Evolutionary conservation across 1,140 invertebrate genomes (phyloP).

Genomic region (Drosophila miranda): DNA sequence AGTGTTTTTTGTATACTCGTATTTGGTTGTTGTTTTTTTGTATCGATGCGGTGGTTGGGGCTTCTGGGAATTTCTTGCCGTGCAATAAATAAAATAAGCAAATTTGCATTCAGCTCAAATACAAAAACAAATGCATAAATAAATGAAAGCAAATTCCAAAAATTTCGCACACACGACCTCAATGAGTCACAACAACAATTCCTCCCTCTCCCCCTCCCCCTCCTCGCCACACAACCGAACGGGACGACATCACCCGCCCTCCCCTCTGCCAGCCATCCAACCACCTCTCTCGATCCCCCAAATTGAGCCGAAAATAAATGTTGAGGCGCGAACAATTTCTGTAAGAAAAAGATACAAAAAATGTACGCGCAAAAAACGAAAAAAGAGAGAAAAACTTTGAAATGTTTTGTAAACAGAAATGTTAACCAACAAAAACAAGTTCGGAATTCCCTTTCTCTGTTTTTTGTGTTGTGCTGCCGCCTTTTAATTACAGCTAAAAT

Average conservation of each 20-base stretch:
- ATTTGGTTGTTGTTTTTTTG: too few relatives aligned
- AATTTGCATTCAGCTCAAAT: conserved; percentile 75
- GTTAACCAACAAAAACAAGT: conserved; percentile 36
- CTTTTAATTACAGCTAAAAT: conserved; percentile 55
- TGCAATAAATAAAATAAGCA: conserved; percentile 67
- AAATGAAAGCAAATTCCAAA: conserved; percentile 79
- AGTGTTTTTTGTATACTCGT: conserved; percentile 26
- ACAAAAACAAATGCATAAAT: conserved; percentile 78
- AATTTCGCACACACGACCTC: conserved; percentile 77
- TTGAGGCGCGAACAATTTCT: conserved; percentile 33
- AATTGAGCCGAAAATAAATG: conserved; percentile 44
- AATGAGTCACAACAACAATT: conserved; percentile 59
- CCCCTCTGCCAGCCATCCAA: neutral
- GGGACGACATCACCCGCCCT: conserved; percentile 4
- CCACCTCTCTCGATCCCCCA: neutral
- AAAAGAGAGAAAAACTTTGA: conserved; percentile 32
- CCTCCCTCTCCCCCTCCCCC: neutral
- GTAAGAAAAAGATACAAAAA: conserved; percentile 16
- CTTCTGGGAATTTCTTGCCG: conserved; percentile 60
- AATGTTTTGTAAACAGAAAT: conserved; percentile 48
- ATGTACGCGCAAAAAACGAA: neutral
- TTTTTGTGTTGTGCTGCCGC: conserved; percentile 5
- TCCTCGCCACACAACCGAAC: neutral
- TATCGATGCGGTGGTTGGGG: conserved; percentile 16
- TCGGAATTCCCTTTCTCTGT: conserved; percentile 41